A percentile compares a stretch with the other conserved stretches of the same genome.
Conservation (phyloP, 2,888 invertebrate genomes). For the Lycia hirtaria region DNA sequence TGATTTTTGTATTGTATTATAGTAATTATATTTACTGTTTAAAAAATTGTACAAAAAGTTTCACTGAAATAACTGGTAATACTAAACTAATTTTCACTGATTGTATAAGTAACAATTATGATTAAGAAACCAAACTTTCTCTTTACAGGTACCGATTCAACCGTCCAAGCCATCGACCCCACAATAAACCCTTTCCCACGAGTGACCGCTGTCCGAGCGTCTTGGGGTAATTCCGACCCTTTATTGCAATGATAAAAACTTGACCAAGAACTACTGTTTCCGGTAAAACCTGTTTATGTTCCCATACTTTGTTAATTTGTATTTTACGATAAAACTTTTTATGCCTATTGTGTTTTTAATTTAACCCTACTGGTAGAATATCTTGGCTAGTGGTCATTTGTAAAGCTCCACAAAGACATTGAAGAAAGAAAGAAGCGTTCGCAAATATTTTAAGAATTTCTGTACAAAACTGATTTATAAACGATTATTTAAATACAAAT, state of each 20-base stretch:
- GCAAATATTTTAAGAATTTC: no score
- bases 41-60: no score
- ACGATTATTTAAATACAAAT: no score
- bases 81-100: no score
- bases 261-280: constrained; percentile 36
- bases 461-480: no score
- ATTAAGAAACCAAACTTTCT: background rate
- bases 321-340: constrained; percentile 20
- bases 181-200: constrained; percentile 39
- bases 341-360: background rate
- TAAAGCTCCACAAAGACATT: background rate
- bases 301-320: constrained; percentile 31
- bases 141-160: background rate
- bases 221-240: constrained; percentile 40
- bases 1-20: no score
- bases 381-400: background rate
- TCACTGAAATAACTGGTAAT: no score
- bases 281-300: constrained; percentile 43
- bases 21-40: no score
- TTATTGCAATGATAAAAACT: constrained; percentile 39
- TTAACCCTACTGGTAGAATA: background rate
- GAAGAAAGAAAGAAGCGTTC: no score
- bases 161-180: constrained; percentile 34
- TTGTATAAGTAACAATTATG: background rate
- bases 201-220: constrained; percentile 40